Conservation (phyloP, 2,888 invertebrate species). For the Platycheirus rosarum region DNA sequence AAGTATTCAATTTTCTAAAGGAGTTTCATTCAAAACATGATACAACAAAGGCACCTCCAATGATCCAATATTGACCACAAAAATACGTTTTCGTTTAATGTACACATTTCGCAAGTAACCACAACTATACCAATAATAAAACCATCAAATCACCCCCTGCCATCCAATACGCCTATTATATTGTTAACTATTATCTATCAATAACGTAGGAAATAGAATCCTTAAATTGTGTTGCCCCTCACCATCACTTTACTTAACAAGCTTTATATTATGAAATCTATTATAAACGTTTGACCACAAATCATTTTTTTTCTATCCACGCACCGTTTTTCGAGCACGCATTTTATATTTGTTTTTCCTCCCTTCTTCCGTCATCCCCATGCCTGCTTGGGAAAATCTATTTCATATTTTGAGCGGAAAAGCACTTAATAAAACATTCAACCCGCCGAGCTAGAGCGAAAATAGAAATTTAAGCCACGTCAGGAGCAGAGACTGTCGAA, state of each 20-base stretch:
- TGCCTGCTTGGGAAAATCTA: slow-evolving; percentile 3
- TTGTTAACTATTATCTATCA: slow-evolving; percentile 1
- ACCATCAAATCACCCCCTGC: too few species aligned
- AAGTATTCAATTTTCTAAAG: neutral
- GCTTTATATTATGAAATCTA: slow-evolving; percentile 43
- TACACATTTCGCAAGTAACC: neutral
- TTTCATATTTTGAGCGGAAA: slow-evolving; percentile 48
- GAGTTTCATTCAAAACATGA: neutral
- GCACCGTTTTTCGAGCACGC: slow-evolving; percentile 37
- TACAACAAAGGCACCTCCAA: neutral
- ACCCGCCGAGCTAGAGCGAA: slow-evolving; percentile 32
- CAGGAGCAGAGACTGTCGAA: slow-evolving; percentile 57
- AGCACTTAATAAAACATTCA: slow-evolving; percentile 71
- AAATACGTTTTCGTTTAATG: neutral
- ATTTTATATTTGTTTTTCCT: neutral
- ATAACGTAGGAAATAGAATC: slow-evolving; percentile 49
- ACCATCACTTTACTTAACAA: slow-evolving; percentile 18
- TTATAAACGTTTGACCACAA: slow-evolving; percentile 62
- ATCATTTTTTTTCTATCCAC: slow-evolving; percentile 42
- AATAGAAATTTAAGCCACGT: slow-evolving; percentile 52
- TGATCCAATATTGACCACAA: neutral
- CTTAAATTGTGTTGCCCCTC: slow-evolving; percentile 2
- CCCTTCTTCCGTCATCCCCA: neutral
- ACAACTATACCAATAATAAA: too few species aligned
- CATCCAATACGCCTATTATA: too few species aligned